phyloP scores from a whole-genome alignment of 2,888 invertebrate genomes.

The Polylopha cassiicola region DNA sequence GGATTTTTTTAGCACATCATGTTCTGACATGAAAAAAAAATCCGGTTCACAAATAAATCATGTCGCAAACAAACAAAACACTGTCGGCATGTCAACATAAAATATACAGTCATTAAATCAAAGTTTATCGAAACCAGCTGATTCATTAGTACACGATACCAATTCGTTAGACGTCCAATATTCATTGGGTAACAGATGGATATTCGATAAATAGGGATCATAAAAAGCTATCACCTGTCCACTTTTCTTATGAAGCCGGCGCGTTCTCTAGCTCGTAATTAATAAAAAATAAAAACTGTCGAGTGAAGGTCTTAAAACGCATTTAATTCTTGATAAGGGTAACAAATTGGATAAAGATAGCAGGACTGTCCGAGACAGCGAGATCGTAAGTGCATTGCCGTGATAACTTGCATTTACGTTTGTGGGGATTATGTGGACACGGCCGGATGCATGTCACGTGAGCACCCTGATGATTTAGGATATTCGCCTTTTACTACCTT shows the following conservation, averaged over 20 bases:
- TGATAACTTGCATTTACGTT: conserved; percentile 62
- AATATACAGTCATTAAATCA: conserved; percentile 13
- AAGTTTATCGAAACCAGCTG: conserved; percentile 29
- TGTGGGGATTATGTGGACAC: conserved; percentile 41
- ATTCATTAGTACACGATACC: conserved; percentile 33
- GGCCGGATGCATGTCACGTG: too few species aligned
- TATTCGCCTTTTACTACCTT: too few species aligned
- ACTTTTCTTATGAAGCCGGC: conserved; percentile 42
- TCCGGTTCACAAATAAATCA: too few species aligned
- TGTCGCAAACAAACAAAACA: conserved; percentile 1
- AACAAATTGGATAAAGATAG: conserved; percentile 77
- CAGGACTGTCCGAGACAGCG: conserved; percentile 63
- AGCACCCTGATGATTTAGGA: too few species aligned
- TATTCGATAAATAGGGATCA: conserved; percentile 61
- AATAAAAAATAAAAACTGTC: conserved; percentile 66
- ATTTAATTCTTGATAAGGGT: conserved; percentile 77
- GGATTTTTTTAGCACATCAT: too few species aligned
- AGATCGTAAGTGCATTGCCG: conserved; percentile 75
- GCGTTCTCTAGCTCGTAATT: conserved; percentile 58
- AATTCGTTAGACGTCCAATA: conserved; percentile 37
- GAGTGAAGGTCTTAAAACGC: conserved; percentile 68
- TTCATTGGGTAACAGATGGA: conserved; percentile 58
- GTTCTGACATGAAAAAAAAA: too few species aligned
- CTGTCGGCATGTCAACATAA: conserved; percentile 6
- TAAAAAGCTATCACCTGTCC: conserved; percentile 69